These are phyloP conservation scores for Bradypodion ventrale DNA, from an alignment of 2,797 vertebrate species.

Conservation along the genomic window DNA sequence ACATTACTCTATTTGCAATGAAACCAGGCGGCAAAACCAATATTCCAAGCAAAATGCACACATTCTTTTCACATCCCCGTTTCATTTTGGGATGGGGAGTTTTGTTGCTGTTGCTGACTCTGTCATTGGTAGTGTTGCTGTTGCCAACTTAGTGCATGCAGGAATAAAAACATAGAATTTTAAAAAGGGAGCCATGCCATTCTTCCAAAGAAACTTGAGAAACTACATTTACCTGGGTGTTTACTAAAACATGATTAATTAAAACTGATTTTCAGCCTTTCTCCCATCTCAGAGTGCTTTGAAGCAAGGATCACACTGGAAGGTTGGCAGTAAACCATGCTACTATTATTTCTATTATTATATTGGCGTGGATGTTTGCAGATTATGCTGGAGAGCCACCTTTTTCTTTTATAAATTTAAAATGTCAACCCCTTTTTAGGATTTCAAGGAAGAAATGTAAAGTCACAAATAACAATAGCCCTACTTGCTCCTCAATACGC, in stretches of 20 bases:
- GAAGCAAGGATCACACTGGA: not conserved
- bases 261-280: not conserved
- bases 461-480: not conserved
- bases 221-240: accelerated
- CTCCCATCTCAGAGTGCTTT: not conserved
- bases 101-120: no score
- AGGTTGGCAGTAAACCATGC: not conserved
- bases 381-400: no score
- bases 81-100: no score
- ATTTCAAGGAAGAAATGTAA: not conserved
- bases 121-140: no score
- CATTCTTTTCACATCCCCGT: no score
- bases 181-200: not conserved
- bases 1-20: no score
- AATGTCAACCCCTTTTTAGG: not conserved
- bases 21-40: no score
- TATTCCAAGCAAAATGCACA: no score
- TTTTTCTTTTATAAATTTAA: not conserved
- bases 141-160: no score
- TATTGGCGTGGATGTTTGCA: no score
- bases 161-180: not conserved
- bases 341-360: no score
- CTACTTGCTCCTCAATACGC: not conserved
- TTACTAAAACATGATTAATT: not conserved
- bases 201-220: not conserved